A percentile compares a stretch with the other conserved stretches of the same genome.
Conservation (phyloP, 2,113 vertebrate species). For the Python bivittatus region DNA sequence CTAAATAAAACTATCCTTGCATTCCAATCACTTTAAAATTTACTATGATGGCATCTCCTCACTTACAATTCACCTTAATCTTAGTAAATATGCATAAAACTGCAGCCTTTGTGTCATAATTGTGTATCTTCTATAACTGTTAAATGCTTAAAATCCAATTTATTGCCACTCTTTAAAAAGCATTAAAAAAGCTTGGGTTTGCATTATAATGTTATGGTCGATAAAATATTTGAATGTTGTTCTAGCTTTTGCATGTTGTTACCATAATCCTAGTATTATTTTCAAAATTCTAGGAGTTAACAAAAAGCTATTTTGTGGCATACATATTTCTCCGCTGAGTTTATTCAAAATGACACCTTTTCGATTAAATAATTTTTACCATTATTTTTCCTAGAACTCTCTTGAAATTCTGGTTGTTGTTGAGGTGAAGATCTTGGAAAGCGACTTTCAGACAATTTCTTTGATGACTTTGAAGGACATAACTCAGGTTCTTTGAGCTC, state of each 20-base stretch:
- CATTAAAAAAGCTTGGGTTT: background rate
- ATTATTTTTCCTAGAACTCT: constrained; percentile 69
- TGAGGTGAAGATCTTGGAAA: constrained; percentile 71
- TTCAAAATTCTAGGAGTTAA: background rate
- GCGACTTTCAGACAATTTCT: constrained; percentile 76
- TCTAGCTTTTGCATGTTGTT: background rate
- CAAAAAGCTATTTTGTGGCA: background rate
- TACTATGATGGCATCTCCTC: background rate
- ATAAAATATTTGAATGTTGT: background rate
- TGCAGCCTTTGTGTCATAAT: background rate
- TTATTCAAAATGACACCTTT: background rate
- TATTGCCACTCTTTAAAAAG: background rate
- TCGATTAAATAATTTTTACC: constrained; percentile 65
- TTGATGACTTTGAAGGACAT: constrained; percentile 71
- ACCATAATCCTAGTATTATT: background rate
- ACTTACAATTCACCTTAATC: background rate
- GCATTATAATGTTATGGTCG: background rate
- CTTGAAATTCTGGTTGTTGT: constrained; percentile 69
- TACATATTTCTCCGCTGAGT: background rate
- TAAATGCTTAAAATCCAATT: background rate
- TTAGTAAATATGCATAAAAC: background rate
- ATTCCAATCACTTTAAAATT: background rate
- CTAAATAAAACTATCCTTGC: background rate
- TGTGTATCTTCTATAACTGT: background rate
- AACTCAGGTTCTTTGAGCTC: constrained; percentile 77